Evolutionary conservation across 2,113 vertebrate species (phyloP).

Genomic region (Falco punctatus): DNA sequence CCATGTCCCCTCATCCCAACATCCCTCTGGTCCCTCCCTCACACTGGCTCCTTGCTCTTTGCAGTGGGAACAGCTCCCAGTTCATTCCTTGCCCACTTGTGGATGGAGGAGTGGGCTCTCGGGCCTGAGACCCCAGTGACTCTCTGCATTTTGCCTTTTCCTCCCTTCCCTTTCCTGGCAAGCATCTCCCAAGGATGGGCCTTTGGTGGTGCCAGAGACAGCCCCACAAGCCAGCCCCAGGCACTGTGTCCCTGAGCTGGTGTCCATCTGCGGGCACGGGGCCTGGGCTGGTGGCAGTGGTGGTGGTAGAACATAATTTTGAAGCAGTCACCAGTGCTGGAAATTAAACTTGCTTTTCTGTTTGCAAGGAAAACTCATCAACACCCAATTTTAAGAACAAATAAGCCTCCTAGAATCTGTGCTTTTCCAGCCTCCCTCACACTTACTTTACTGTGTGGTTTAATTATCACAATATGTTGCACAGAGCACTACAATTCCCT

Average conservation of each 20-base stretch:
- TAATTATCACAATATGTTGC: background rate
- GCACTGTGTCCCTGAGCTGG: background rate
- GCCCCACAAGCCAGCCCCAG: background rate
- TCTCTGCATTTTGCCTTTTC: background rate
- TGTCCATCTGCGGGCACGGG: fast-evolving
- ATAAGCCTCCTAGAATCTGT: background rate
- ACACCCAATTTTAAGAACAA: background rate
- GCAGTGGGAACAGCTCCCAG: too few relatives aligned
- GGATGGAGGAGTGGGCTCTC: background rate
- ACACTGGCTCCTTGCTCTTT: background rate
- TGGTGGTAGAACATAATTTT: background rate
- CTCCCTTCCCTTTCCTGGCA: background rate
- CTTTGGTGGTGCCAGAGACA: background rate
- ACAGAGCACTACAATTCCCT: background rate
- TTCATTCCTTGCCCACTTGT: background rate
- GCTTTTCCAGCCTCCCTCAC: background rate
- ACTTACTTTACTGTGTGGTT: background rate
- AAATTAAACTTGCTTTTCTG: background rate
- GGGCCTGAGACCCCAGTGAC: background rate
- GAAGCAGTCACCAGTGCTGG: background rate
- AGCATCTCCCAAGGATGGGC: background rate
- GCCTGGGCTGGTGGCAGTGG: background rate
- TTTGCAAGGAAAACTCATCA: background rate
- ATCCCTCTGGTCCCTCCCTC: background rate
- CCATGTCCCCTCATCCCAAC: background rate